Conservation (phyloP, 35 echinoderm and acorn worm genomes). For the Apostichopus californicus region DNA sequence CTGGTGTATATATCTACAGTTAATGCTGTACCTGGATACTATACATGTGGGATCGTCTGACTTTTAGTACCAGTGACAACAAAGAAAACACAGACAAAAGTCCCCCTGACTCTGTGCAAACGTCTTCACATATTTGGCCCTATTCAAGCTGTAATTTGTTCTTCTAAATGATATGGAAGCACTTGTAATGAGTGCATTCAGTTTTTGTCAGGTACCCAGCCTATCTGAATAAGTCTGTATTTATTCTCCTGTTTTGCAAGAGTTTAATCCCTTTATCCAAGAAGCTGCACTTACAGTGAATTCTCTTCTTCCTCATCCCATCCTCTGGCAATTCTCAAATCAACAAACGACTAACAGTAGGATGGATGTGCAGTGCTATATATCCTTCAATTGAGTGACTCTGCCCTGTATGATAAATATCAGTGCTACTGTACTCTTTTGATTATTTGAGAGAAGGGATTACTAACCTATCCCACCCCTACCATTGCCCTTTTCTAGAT, state of each 20-base stretch:
- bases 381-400: no score
- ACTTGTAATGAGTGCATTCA: conserved; percentile 20
- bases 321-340: not conserved
- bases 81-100: no score
- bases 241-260: conserved; percentile 9
- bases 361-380: not conserved
- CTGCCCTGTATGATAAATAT: no score
- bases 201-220: not conserved
- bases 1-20: no score
- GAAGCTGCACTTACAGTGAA: not conserved
- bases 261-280: conserved; percentile 20
- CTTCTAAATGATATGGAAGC: not conserved
- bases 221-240: not conserved
- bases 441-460: no score
- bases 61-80: no score
- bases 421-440: no score
- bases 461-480: no score
- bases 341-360: not conserved
- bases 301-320: not conserved
- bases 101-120: not conserved
- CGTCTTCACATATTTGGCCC: conserved; percentile 29
- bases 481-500: no score
- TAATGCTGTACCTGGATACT: no score
- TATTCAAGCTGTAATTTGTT: conserved; percentile 19
- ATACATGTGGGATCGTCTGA: no score